A percentile compares a stretch with the other conserved stretches of the same genome.
Evolutionary conservation across 2,113 vertebrate species (phyloP).

Genomic region (Gymnocephalus cernua): DNA sequence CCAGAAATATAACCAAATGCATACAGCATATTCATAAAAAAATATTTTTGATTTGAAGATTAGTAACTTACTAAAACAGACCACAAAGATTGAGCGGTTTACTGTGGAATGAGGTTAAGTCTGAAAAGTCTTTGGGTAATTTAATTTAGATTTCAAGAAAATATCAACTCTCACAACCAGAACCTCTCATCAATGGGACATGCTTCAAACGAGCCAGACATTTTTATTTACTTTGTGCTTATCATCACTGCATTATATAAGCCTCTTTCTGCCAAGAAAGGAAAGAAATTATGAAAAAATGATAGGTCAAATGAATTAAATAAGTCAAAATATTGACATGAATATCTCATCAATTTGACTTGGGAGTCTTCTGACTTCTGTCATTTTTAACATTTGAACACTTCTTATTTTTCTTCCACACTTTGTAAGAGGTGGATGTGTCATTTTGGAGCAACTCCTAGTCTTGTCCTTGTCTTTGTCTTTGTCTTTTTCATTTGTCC

Average conservation of each 20-base stretch:
- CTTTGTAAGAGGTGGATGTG: background rate
- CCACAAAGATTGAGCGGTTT: background rate
- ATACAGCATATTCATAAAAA: background rate
- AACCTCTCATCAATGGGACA: background rate
- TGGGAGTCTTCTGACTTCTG: background rate
- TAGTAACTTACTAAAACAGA: background rate
- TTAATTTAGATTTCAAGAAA: background rate
- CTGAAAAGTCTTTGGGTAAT: background rate
- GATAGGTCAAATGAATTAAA: background rate
- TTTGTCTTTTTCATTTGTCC: background rate
- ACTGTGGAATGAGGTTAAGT: background rate
- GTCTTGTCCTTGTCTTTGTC: background rate
- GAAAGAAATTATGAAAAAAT: background rate
- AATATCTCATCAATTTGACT: background rate
- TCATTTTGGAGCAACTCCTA: background rate
- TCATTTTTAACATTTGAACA: background rate
- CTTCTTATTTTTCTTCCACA: background rate
- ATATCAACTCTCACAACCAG: background rate
- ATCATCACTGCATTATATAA: background rate
- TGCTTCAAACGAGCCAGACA: background rate
- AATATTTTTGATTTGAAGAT: background rate
- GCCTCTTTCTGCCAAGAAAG: background rate
- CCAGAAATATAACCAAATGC: background rate
- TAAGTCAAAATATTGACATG: background rate
- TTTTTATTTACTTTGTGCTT: background rate